Conservation (phyloP, 2,113 vertebrate species). For the Collichthys lucidus region DNA sequence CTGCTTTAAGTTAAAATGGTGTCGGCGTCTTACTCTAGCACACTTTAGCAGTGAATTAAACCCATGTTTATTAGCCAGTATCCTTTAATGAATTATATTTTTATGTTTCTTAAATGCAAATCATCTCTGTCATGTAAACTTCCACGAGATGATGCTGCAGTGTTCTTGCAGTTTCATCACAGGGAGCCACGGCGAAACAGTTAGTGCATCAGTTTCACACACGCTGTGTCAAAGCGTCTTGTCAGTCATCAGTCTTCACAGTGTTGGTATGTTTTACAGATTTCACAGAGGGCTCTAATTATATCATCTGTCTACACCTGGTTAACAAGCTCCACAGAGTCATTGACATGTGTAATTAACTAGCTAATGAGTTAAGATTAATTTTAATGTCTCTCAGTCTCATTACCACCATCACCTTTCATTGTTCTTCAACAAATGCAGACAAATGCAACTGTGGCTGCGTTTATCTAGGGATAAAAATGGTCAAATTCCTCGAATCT, state of each 20-base stretch:
- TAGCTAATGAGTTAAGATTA: slow-evolving; percentile 66
- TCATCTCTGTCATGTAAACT: not conserved
- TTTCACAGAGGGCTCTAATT: slow-evolving; percentile 58
- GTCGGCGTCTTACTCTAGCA: not conserved
- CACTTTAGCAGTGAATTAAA: not conserved
- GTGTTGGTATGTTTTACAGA: slow-evolving; percentile 9
- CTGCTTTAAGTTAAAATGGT: no score
- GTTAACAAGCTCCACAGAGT: slow-evolving; percentile 51
- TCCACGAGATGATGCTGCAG: slow-evolving; percentile 29
- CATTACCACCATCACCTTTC: slow-evolving; percentile 30
- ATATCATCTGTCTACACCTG: slow-evolving; percentile 61
- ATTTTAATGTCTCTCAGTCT: slow-evolving; percentile 42
- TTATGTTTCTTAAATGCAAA: not conserved
- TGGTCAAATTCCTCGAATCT: not conserved
- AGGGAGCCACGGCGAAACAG: slow-evolving; percentile 10
- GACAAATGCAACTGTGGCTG: not conserved
- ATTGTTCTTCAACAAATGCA: slow-evolving; percentile 33
- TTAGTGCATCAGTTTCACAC: slow-evolving; percentile 33
- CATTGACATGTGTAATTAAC: slow-evolving; percentile 64
- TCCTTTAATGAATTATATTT: slow-evolving; percentile 1
- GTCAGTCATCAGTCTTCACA: slow-evolving; percentile 34
- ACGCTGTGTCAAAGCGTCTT: slow-evolving; percentile 21
- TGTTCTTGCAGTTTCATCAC: slow-evolving; percentile 34
- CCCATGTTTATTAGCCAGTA: not conserved
- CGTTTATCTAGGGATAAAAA: no score